Percentiles rank a stretch among this genome's conserved stretches.
phyloP scores from a whole-genome alignment of 2,797 vertebrate genomes.

The Potorous gilbertii region DNA sequence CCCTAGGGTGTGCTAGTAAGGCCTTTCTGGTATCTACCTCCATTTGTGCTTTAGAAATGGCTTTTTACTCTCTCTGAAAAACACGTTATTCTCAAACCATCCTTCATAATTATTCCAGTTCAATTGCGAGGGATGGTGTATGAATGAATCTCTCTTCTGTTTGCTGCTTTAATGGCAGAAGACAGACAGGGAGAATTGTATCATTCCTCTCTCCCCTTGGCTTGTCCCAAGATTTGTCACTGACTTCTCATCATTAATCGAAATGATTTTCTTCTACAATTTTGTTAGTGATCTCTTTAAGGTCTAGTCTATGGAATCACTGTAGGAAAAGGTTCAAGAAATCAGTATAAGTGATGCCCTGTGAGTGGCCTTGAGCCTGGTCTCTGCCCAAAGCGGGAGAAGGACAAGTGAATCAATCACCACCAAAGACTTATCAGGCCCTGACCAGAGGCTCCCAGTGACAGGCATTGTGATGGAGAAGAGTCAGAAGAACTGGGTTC shows the following conservation, averaged over 20 bases:
- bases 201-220: constrained; percentile 35
- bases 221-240: not conserved
- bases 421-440: not conserved
- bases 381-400: not conserved
- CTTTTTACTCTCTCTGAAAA: not conserved
- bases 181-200: not conserved
- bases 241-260: not conserved
- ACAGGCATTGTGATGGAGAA: not conserved
- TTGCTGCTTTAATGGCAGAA: constrained; percentile 39
- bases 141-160: not conserved
- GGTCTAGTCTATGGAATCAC: not conserved
- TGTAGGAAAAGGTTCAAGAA: constrained; percentile 35
- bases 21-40: not conserved
- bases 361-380: not conserved
- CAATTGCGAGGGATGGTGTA: not conserved
- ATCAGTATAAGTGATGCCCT: too few species aligned
- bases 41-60: not conserved
- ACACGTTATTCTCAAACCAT: not conserved
- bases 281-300: not conserved
- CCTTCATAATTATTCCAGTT: not conserved
- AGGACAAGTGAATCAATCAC: fast-evolving
- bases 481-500: not conserved
- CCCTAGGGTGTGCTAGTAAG: fast-evolving
- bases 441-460: fast-evolving
- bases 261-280: not conserved